phyloP scores from a whole-genome alignment of 2,888 invertebrate genomes.

The Spodoptera exigua region DNA sequence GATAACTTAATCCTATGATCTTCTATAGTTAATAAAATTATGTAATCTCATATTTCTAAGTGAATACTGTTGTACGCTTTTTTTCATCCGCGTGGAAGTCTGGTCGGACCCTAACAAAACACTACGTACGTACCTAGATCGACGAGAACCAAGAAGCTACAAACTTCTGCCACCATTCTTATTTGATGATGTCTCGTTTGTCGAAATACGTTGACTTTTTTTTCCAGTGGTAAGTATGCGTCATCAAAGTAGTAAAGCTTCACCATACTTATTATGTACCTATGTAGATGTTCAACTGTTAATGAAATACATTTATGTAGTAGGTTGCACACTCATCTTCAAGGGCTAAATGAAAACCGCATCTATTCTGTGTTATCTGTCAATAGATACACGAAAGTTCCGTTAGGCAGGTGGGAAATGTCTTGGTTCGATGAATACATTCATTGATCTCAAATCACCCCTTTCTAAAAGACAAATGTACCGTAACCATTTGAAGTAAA shows the following conservation, averaged over 20 bases:
- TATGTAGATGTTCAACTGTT: too few relatives aligned
- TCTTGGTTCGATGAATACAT: slow-evolving; percentile 14
- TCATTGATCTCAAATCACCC: slow-evolving; percentile 27
- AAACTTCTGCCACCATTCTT: slow-evolving; percentile 13
- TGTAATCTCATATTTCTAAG: too few relatives aligned
- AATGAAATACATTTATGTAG: too few relatives aligned
- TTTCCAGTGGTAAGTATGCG: too few relatives aligned
- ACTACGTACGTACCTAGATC: slow-evolving; percentile 24
- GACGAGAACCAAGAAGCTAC: slow-evolving; percentile 5
- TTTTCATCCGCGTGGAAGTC: slow-evolving; percentile 5
- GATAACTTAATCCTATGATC: too few relatives aligned
- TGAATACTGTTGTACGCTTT: slow-evolving; percentile 16
- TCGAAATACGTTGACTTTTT: slow-evolving; percentile 1
- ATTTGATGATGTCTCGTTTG: slow-evolving; percentile 12
- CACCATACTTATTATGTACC: too few relatives aligned
- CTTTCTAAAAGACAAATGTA: slow-evolving; percentile 25
- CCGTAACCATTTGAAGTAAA: slow-evolving; percentile 34
- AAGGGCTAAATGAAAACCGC: too few relatives aligned
- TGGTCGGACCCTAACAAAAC: slow-evolving; percentile 13
- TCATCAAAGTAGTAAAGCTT: too few relatives aligned
- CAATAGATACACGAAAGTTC: slow-evolving; percentile 4
- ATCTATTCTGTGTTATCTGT: too few relatives aligned
- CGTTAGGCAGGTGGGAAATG: slow-evolving; percentile 20
- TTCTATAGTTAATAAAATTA: too few relatives aligned
- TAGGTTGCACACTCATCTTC: too few relatives aligned